Evolutionary conservation across 2,888 invertebrate genomes (phyloP).

Genomic region (Exocentrus adspersus): DNA sequence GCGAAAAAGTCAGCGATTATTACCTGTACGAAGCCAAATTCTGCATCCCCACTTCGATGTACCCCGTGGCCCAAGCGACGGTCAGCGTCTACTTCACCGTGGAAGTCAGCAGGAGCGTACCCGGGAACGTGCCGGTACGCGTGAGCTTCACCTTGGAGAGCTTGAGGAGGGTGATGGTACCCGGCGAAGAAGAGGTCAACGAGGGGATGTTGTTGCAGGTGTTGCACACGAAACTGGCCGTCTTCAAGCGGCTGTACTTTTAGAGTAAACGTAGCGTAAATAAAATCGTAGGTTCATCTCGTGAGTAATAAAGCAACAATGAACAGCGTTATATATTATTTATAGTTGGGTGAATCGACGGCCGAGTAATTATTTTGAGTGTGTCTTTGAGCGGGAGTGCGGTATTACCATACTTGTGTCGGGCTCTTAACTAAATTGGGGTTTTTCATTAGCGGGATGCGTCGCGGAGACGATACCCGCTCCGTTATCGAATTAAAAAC

Average conservation of each 20-base stretch:
- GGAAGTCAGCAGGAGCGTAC: neutral
- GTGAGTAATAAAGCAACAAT: neutral
- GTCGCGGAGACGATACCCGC: neutral
- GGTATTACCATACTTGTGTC: neutral
- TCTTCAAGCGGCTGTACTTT: neutral
- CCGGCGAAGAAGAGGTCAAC: neutral
- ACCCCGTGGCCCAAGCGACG: neutral
- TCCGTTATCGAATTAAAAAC: neutral
- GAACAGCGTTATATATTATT: too few relatives aligned
- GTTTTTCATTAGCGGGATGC: neutral
- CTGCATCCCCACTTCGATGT: neutral
- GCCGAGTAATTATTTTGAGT: too few relatives aligned
- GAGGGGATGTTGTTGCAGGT: neutral
- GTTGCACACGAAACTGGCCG: neutral
- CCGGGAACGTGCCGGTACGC: neutral
- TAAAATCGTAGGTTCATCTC: slow-evolving; percentile 5
- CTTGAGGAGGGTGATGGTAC: neutral
- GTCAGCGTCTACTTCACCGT: neutral
- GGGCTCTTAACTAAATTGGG: neutral
- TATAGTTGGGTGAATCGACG: too few relatives aligned
- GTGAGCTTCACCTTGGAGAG: neutral
- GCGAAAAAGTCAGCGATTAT: neutral
- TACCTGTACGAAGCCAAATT: neutral
- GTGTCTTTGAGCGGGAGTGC: neutral
- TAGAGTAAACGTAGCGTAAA: neutral